Conservation (phyloP, 1,140 invertebrate species). For the Chionoecetes opilio region DNA sequence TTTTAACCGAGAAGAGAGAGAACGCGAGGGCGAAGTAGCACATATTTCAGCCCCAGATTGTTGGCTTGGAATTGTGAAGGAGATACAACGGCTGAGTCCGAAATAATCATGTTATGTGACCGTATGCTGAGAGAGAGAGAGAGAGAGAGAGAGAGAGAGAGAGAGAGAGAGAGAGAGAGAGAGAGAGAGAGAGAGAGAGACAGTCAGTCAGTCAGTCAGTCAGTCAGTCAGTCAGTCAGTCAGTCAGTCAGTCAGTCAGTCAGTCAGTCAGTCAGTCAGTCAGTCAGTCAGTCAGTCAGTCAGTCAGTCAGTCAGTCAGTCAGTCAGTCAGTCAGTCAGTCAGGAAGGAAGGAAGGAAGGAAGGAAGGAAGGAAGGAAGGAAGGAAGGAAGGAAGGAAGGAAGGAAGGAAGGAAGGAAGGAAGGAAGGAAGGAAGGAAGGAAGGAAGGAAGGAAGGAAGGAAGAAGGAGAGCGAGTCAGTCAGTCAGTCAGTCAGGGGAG, state of each 20-base stretch:
- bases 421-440: slow-evolving; percentile 13
- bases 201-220: too few relatives aligned
- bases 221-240: too few relatives aligned
- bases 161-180: neutral
- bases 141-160: neutral
- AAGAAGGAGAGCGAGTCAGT: neutral
- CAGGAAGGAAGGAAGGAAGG: neutral
- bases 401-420: neutral
- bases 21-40: neutral
- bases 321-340: too few relatives aligned
- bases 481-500: too few relatives aligned
- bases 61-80: neutral
- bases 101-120: too few relatives aligned
- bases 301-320: too few relatives aligned
- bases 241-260: too few relatives aligned
- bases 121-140: neutral
- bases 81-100: neutral
- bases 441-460: neutral
- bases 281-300: too few relatives aligned
- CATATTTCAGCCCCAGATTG: neutral
- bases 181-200: neutral
- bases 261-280: too few relatives aligned
- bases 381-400: neutral
- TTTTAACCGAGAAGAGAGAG: neutral
- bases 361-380: neutral